Conservation (phyloP, 2,888 invertebrate genomes). For the Cremastinae sp. region DNA sequence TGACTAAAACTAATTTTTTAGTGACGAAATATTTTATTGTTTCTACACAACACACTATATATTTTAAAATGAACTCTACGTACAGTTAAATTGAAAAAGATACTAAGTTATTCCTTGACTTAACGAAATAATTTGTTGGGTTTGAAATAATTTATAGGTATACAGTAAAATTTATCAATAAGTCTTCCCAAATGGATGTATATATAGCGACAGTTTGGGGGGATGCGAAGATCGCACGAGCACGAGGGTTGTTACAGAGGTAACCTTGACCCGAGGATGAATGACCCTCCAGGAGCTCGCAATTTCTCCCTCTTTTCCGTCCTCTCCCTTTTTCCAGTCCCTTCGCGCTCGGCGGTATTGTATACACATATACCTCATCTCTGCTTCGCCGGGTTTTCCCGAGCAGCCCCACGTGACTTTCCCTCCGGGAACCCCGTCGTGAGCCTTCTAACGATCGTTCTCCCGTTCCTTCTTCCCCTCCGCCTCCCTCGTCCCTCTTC, state of each 20-base stretch:
- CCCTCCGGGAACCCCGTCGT: slow-evolving; percentile 32
- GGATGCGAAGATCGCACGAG: slow-evolving; percentile 53
- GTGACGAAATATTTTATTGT: too few relatives aligned
- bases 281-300: slow-evolving; percentile 76
- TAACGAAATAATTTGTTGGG: too few relatives aligned
- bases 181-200: too few relatives aligned
- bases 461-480: slow-evolving; percentile 45
- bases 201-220: too few relatives aligned
- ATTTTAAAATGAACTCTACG: too few relatives aligned
- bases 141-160: too few relatives aligned
- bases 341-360: slow-evolving; percentile 13
- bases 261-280: slow-evolving; percentile 80
- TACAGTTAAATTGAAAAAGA: too few relatives aligned
- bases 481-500: slow-evolving; percentile 43
- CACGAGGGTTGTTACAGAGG: slow-evolving; percentile 69
- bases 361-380: slow-evolving; percentile 49
- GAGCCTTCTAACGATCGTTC: slow-evolving; percentile 41
- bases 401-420: slow-evolving; percentile 47
- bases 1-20: too few relatives aligned
- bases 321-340: slow-evolving; percentile 17
- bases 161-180: too few relatives aligned
- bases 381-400: slow-evolving; percentile 52
- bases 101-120: too few relatives aligned
- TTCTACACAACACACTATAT: too few relatives aligned
- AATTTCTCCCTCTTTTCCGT: slow-evolving; percentile 63